phyloP scores from a whole-genome alignment of 1,140 invertebrate genomes.

The Calephelis nemesis region DNA sequence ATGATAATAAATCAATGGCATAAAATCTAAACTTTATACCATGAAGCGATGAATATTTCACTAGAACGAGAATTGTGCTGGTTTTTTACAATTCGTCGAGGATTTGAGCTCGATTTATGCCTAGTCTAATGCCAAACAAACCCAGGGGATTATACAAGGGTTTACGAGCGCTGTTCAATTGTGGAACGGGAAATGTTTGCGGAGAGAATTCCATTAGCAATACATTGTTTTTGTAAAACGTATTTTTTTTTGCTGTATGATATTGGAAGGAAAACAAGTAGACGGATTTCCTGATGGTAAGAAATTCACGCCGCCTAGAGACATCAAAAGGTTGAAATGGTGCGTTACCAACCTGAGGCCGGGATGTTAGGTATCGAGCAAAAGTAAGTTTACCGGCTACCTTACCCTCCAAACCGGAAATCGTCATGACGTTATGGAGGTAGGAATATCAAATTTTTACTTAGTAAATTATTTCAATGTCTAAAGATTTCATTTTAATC shows the following conservation, averaged over 20 bases:
- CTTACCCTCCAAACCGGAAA: too few relatives aligned
- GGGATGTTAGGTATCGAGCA: too few relatives aligned
- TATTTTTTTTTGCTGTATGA: not conserved
- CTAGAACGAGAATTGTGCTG: slow-evolving; percentile 30
- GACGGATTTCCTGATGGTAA: too few relatives aligned
- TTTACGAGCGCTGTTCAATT: not conserved
- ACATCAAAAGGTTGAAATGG: too few relatives aligned
- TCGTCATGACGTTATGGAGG: too few relatives aligned
- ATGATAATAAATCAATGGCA: not conserved
- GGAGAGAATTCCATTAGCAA: slow-evolving; percentile 3
- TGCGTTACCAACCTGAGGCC: too few relatives aligned
- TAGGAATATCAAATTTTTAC: too few relatives aligned
- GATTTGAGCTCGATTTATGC: slow-evolving; percentile 24
- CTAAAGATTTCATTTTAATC: too few relatives aligned
- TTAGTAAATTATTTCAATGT: too few relatives aligned
- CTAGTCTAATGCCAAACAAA: slow-evolving; percentile 27
- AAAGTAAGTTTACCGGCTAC: too few relatives aligned
- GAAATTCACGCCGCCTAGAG: too few relatives aligned
- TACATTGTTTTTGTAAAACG: not conserved
- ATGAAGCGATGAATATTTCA: slow-evolving; percentile 32
- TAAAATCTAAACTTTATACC: slow-evolving; percentile 20
- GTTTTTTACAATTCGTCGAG: slow-evolving; percentile 23
- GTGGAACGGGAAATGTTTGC: slow-evolving; percentile 2
- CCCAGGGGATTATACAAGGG: slow-evolving; percentile 1
- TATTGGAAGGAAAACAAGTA: too few relatives aligned